Base-by-base conservation (phyloP, 2,113 vertebrate species). In the Jaculus jaculus region DNA sequence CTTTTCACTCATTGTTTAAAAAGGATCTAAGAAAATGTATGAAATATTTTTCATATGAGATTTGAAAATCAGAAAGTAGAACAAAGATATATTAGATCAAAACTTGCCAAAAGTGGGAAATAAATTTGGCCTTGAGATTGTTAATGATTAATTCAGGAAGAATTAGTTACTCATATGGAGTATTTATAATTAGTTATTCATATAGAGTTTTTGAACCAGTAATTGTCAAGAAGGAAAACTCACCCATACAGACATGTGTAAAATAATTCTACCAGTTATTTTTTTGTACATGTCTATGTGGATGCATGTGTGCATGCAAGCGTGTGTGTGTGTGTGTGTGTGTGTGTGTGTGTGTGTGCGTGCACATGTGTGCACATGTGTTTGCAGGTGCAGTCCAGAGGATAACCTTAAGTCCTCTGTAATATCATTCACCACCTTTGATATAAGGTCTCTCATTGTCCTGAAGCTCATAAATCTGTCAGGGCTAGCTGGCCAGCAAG, bases 161-260 rank as follows among this genome's bases (percentile, higher is more conserved):
- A 15, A 78, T 82, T 61, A 91, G 17, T 73, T 86, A 81, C 16
- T 66, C 80, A 69, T 8, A 78, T 9, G 65, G 16, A 63, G 7
- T 80, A 80, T 60, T 71, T 23, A n/a, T 17, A 72, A 73, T 82
- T 61, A 91, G 17, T 73, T 86, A 81, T 20, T 66, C 80, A 69
- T 8, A 78, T 9, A 71, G 16, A 63, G 7, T 80, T 84, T 60
- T 71, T 23, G 74, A 93, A 78, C 37, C 23, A 68, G 23, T 51
- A 84, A 88, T 24, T 65, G n/a, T 82, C 74, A 82, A 82, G 71
- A 72, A 94, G 34, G 13, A 77, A 94, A 94, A 77, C 16, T 63
- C 32, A 68, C 66, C 66, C 66, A 47, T 47, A 47, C 42, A 47
- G 42, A 47, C 5, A 47, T 47, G 42, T 47, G 8, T 47, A 47